These are phyloP conservation scores for Nycticorax nycticorax DNA, from an alignment of 2,113 vertebrate genomes.

Conservation along the genomic window DNA sequence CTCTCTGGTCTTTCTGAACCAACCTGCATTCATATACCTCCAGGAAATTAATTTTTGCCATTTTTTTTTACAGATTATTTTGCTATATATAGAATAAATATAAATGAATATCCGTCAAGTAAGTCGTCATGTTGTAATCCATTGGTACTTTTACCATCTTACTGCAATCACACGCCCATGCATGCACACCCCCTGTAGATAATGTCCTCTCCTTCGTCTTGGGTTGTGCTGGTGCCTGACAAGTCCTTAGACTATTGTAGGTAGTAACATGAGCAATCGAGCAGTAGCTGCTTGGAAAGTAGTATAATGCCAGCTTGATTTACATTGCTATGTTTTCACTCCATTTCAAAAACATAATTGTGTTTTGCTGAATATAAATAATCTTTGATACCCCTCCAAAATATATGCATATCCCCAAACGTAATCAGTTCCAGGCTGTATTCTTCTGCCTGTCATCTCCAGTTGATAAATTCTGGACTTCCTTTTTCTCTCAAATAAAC, in stretches of 20 bases:
- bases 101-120: background rate
- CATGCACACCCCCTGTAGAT: fast-evolving
- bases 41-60: background rate
- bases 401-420: background rate
- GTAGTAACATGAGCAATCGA: background rate
- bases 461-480: background rate
- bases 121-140: background rate
- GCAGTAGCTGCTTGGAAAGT: background rate
- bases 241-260: background rate
- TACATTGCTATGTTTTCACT: background rate
- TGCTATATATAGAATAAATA: background rate
- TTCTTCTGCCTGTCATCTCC: background rate
- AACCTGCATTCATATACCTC: background rate
- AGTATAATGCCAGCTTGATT: background rate
- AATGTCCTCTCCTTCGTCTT: background rate
- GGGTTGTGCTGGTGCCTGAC: background rate
- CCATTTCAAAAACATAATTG: background rate
- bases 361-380: slow-evolving; percentile 12
- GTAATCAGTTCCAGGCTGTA: background rate
- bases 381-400: background rate
- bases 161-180: background rate
- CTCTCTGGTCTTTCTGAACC: background rate
- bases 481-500: background rate
- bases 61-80: background rate
- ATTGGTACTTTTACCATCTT: background rate